phyloP scores from a whole-genome alignment of 2,113 vertebrate species.

The Poicephalus meyeri region DNA sequence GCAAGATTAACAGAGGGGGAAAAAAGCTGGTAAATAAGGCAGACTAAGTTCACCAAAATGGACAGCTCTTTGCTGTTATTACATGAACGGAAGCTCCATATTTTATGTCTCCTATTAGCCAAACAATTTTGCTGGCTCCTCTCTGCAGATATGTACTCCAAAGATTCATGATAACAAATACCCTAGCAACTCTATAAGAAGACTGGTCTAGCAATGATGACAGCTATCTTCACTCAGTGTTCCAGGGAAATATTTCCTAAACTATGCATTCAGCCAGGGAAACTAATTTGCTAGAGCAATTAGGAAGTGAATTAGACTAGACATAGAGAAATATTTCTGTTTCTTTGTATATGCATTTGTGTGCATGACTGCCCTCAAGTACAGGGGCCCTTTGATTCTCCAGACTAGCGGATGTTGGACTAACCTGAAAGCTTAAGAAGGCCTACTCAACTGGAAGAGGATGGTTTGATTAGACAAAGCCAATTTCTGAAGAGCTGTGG shows the following conservation, averaged over 20 bases:
- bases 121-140: not conserved
- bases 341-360: constrained; percentile 48
- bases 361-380: constrained; percentile 40
- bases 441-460: constrained; percentile 26
- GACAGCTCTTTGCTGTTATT: not conserved
- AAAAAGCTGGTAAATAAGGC: not conserved
- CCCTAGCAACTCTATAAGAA: not conserved
- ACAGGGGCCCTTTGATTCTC: constrained; percentile 20
- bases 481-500: not conserved
- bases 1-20: not conserved
- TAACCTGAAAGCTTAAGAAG: constrained; percentile 14
- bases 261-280: not conserved
- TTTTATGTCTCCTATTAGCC: not conserved
- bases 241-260: not conserved
- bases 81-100: not conserved
- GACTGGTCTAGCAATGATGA: not conserved
- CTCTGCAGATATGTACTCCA: not conserved
- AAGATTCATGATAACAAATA: not conserved
- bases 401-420: not conserved
- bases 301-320: constrained; percentile 45
- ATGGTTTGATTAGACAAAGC: constrained; percentile 14
- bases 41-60: not conserved
- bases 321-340: constrained; percentile 3
- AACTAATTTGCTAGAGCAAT: constrained; percentile 42
- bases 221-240: not conserved